Conservation (phyloP, 2,113 vertebrate genomes). For the Eudyptes chrysolophus region DNA sequence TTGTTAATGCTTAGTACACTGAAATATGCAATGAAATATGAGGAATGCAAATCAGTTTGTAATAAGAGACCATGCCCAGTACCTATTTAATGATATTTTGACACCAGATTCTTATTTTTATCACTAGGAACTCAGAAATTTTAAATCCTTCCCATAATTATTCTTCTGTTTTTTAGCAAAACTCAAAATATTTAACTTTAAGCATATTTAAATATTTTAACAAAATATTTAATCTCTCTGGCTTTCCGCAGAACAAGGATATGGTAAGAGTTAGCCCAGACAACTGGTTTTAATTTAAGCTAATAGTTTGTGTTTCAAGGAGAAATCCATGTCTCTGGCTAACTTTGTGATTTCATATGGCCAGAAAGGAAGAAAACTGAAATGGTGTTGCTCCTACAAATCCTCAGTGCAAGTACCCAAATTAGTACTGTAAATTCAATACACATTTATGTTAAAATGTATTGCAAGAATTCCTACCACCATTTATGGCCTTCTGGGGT, state of each 20-base stretch:
- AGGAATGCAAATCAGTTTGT: background rate
- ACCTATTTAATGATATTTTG: background rate
- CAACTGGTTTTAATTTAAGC: conserved; percentile 39
- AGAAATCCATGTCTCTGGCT: conserved; percentile 11
- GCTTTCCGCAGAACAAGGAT: conserved; percentile 14
- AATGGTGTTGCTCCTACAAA: background rate
- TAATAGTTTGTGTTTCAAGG: conserved; percentile 25
- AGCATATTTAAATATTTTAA: background rate
- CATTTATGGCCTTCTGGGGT: conserved; percentile 24
- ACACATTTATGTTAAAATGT: background rate
- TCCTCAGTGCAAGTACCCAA: conserved; percentile 37
- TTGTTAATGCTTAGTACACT: background rate
- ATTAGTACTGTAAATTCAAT: conserved; percentile 47
- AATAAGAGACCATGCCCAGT: background rate
- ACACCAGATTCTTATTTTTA: background rate
- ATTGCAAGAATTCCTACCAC: background rate
- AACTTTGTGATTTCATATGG: conserved; percentile 37
- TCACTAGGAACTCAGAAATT: background rate
- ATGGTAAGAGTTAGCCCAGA: background rate
- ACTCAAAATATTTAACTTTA: background rate
- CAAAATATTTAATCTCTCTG: background rate
- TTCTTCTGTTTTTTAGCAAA: background rate
- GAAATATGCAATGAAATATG: background rate
- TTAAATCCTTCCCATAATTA: background rate
- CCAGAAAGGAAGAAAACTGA: conserved; percentile 15